phyloP scores from a whole-genome alignment of 92 coral and sea anemone species.

The Metridium senile region DNA sequence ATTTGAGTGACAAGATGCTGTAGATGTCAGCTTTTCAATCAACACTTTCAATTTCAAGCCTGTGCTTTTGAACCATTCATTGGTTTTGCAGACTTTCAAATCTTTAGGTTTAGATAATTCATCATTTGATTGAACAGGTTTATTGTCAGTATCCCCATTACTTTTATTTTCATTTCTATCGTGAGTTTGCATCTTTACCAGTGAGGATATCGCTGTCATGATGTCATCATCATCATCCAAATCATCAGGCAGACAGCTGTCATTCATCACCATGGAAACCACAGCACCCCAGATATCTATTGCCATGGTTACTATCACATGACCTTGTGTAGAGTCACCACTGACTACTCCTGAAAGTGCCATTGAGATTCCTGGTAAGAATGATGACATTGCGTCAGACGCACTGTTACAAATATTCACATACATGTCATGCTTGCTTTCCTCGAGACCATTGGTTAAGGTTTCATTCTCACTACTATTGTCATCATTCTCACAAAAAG shows the following conservation, averaged over 20 bases:
- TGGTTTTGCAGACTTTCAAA: slow-evolving; percentile 51
- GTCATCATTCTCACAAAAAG: slow-evolving; percentile 42
- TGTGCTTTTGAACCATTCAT: slow-evolving; percentile 71
- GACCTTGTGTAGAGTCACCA: slow-evolving; percentile 75
- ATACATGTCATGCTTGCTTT: slow-evolving; percentile 37
- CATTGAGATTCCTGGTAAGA: slow-evolving; percentile 92
- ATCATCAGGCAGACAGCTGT: slow-evolving; percentile 50
- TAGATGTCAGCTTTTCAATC: slow-evolving; percentile 51
- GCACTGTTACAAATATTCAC: slow-evolving; percentile 45
- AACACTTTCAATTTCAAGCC: slow-evolving; percentile 74
- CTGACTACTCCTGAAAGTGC: slow-evolving; percentile 61
- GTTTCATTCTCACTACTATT: background rate
- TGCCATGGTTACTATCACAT: slow-evolving; percentile 58
- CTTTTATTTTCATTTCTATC: slow-evolving; percentile 6
- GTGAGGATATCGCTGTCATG: slow-evolving; percentile 44
- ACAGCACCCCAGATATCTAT: slow-evolving; percentile 71
- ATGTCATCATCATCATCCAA: slow-evolving; percentile 54
- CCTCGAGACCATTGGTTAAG: slow-evolving; percentile 8
- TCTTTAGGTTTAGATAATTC: slow-evolving; percentile 37
- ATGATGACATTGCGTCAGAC: slow-evolving; percentile 74
- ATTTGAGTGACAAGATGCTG: slow-evolving; percentile 57
- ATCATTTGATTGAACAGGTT: slow-evolving; percentile 5
- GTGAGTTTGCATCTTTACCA: slow-evolving; percentile 18
- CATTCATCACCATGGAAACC: slow-evolving; percentile 78
- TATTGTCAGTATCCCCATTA: background rate